Evolutionary conservation across 1,140 invertebrate species (phyloP), one percentile per base, ranked within the genome.

Genomic region (Drosophila pectinifera): DNA sequence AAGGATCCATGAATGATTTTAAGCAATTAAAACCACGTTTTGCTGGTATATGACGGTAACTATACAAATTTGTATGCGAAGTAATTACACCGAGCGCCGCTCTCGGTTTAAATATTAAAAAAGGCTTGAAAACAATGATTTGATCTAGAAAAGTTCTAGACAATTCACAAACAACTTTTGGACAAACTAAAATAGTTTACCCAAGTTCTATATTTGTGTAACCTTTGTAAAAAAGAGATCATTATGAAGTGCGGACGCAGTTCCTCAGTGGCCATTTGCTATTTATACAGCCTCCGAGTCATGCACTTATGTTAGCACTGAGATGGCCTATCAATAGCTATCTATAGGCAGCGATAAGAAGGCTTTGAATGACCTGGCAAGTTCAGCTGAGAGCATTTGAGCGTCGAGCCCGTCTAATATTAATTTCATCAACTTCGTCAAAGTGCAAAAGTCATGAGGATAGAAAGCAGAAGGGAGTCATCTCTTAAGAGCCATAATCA

Each of bases 371-470:
- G 82, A 86, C 65, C 28, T 72, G 63, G 78, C 82, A 79, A 61
- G 56, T 79, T 46, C n/a, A 49, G 48, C 46, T 48, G 24, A 65
- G 62, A 75, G 58, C 57, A 67, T 49, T 65, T 56, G 26, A 43
- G 41, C 46, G 46, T 11, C 59, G 24, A 51, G 49, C 63, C 13
- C 18, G 45, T 39, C 73, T 78, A 49, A 81, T 86, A 86, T 85
- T 81, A 82, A 75, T 86, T 86, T 81, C 62, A 67, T 59, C 68
- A 85, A 82, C 82, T 86, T 67, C n/a, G 51, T 36, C 59, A 86
- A 86, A 86, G 82, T 82, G 83, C 78, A 75, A 86, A 86, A 88
- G 82, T 88, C 82, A 86, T 75, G 78, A 53, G 28, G 63, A 67
- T n/a, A 28, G 45, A 53, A 59, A 57, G 36, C 14, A 36, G 57